Conservation (phyloP, 1,140 invertebrate species). For the Phortica variegata region DNA sequence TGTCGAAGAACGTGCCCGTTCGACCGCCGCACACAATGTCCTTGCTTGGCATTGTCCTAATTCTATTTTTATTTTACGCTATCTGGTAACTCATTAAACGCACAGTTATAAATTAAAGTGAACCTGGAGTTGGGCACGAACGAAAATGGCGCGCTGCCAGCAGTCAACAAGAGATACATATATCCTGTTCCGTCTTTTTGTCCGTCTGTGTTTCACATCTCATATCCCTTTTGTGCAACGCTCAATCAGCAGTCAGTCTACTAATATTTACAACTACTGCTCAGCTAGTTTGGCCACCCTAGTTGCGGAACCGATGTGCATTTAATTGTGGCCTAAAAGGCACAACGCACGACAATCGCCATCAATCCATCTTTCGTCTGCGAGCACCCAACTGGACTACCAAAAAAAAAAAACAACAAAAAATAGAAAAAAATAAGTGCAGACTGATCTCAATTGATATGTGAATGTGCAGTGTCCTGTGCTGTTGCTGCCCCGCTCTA, state of each 20-base stretch:
- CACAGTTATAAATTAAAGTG: constrained; percentile 18
- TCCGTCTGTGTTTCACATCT: too few relatives aligned
- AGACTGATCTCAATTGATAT: constrained; percentile 1
- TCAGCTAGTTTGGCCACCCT: constrained; percentile 35
- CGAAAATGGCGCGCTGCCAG: neutral
- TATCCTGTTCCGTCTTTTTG: too few relatives aligned
- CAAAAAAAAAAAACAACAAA: too few relatives aligned
- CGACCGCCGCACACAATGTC: constrained; percentile 5
- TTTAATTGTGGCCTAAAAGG: constrained; percentile 52
- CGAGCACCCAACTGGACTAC: neutral
- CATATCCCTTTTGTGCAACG: too few relatives aligned
- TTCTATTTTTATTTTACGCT: constrained; percentile 16
- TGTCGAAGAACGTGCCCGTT: constrained; percentile 42
- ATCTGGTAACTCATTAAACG: constrained; percentile 20
- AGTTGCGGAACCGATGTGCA: constrained; percentile 50
- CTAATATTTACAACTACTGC: constrained; percentile 1
- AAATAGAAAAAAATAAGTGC: too few relatives aligned
- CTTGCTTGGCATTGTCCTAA: constrained; percentile 1
- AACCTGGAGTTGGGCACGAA: neutral
- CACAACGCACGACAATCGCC: constrained; percentile 24
- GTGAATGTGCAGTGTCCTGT: constrained; percentile 16
- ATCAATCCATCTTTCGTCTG: constrained; percentile 32
- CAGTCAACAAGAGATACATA: too few relatives aligned
- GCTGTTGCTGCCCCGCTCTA: constrained; percentile 2
- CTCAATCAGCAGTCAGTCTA: constrained; percentile 1